Percentiles rank a stretch among this genome's conserved stretches.
Conservation (phyloP, 2,888 invertebrate species). For the Clitarchus hookeri region DNA sequence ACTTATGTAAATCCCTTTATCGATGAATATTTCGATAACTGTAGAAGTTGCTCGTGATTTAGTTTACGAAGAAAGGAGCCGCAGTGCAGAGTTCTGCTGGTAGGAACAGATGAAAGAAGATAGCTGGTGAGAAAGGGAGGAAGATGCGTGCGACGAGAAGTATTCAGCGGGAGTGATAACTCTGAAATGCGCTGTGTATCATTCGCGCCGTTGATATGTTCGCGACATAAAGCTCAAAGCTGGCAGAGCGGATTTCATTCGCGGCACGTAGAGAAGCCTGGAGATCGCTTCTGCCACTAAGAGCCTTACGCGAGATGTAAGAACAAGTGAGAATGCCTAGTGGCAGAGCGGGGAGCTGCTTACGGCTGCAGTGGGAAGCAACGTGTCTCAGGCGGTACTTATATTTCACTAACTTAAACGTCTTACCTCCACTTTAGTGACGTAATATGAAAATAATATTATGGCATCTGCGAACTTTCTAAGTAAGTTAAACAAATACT, state of each 20-base stretch:
- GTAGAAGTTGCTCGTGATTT: background rate
- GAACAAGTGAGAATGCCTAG: background rate
- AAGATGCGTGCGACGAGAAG: background rate
- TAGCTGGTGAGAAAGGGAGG: background rate
- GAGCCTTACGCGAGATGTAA: constrained; percentile 4
- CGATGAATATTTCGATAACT: background rate
- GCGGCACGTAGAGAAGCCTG: background rate
- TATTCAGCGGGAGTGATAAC: background rate
- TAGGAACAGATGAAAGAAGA: background rate
- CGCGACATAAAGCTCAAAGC: background rate
- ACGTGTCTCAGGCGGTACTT: too few species aligned
- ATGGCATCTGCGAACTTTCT: too few species aligned
- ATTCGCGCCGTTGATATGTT: too few species aligned
- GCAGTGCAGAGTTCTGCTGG: background rate
- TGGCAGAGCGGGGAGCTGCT: background rate
- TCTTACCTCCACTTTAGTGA: too few species aligned
- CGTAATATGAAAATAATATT: too few species aligned
- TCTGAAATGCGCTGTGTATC: background rate
- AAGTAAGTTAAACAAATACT: too few species aligned
- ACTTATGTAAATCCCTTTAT: background rate
- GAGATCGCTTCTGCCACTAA: background rate
- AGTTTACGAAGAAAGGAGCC: background rate
- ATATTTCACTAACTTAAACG: too few species aligned
- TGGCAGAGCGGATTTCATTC: background rate
- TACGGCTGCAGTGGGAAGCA: background rate